Conservation (phyloP, 1,140 invertebrate species). For the Pantala flavescens region DNA sequence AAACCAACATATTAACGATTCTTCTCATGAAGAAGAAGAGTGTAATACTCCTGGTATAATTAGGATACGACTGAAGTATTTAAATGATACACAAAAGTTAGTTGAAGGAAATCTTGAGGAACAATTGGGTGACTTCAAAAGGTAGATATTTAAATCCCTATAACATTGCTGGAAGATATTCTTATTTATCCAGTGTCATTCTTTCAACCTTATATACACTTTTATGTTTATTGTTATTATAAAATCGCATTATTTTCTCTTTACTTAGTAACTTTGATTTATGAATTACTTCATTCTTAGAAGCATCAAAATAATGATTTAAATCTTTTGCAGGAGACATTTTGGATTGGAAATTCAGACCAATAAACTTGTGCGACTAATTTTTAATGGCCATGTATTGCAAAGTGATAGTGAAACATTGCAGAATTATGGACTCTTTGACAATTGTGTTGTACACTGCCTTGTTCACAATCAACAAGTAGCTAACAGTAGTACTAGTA, state of each 20-base stretch:
- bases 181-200: too few species aligned
- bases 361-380: conserved; percentile 67
- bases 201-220: too few species aligned
- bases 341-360: conserved; percentile 65
- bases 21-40: background rate
- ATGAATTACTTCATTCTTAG: too few species aligned
- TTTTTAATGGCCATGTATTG: conserved; percentile 79
- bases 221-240: too few species aligned
- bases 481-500: conserved; percentile 21
- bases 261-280: too few species aligned
- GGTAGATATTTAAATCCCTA: conserved; percentile 38
- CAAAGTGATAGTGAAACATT: conserved; percentile 64
- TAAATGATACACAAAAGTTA: conserved; percentile 73
- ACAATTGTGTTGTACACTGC: conserved; percentile 82
- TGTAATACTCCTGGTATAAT: conserved; percentile 38
- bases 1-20: too few species aligned
- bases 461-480: conserved; percentile 52
- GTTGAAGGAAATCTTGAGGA: conserved; percentile 66
- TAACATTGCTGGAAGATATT: too few species aligned
- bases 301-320: background rate
- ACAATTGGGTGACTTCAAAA: conserved; percentile 75
- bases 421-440: conserved; percentile 63
- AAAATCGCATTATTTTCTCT: too few species aligned
- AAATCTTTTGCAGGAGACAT: conserved; percentile 53
- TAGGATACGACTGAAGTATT: conserved; percentile 69